Evolutionary conservation across 2,113 vertebrate species (phyloP).

Genomic region (Petrocephalus microphthalmus): DNA sequence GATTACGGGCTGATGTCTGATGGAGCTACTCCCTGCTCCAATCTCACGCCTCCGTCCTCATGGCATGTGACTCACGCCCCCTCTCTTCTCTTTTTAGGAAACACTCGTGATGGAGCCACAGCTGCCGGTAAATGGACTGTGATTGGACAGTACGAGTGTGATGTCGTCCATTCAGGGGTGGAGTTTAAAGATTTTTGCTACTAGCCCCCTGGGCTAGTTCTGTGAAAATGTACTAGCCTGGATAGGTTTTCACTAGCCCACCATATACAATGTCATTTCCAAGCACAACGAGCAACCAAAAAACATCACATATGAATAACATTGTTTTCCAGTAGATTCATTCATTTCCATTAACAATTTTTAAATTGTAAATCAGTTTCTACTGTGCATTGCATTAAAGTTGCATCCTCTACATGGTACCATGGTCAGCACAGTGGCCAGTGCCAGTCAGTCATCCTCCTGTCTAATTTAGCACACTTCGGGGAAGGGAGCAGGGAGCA

Average conservation of each 20-base stretch:
- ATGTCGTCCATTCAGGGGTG: not conserved
- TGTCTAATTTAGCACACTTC: not conserved
- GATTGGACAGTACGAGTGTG: not conserved
- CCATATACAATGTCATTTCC: not conserved
- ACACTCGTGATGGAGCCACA: slow-evolving; percentile 23
- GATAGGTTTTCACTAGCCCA: not conserved
- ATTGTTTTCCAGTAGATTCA: not conserved
- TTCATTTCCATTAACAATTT: not conserved
- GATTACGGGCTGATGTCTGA: not conserved
- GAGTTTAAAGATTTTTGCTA: not conserved
- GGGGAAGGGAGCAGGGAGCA: not conserved
- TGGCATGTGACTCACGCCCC: not conserved
- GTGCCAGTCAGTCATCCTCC: not conserved
- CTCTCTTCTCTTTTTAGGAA: slow-evolving; percentile 43
- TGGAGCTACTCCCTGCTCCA: not conserved
- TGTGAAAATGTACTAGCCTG: not conserved
- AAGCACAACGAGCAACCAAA: not conserved
- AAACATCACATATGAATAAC: not conserved
- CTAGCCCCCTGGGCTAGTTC: not conserved
- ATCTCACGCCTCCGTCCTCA: not conserved
- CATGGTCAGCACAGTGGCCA: not conserved
- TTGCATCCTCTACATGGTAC: not conserved
- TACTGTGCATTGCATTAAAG: not conserved
- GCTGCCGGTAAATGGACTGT: slow-evolving; percentile 19
- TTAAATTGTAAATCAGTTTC: not conserved